phyloP scores from a whole-genome alignment of 2,888 invertebrate species.

The Mesorhabditis sp. region DNA sequence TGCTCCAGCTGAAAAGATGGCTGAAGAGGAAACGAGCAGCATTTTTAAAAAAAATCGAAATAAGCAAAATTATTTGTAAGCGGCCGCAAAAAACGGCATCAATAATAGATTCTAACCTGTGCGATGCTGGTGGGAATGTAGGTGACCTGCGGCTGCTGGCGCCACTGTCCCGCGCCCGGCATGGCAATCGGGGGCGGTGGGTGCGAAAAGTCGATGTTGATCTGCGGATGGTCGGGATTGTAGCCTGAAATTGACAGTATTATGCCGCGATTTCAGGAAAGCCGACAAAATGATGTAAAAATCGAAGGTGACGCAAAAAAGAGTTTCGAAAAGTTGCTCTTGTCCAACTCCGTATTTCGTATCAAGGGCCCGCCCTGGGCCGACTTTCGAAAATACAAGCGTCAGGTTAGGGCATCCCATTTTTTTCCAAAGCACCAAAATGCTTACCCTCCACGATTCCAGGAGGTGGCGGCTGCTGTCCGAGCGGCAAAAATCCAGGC shows the following conservation, averaged over 20 bases:
- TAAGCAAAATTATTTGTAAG: too few species aligned
- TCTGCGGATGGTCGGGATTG: constrained; percentile 23
- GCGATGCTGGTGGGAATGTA: not conserved
- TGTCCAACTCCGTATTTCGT: constrained; percentile 32
- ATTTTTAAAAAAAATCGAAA: not conserved
- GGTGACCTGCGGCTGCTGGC: not conserved
- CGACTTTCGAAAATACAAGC: constrained; percentile 5
- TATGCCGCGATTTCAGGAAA: too few species aligned
- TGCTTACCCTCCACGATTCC: constrained; percentile 16
- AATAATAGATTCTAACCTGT: too few species aligned
- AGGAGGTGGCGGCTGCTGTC: constrained; percentile 31
- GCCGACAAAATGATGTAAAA: too few species aligned
- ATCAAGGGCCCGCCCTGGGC: constrained; percentile 28
- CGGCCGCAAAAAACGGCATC: too few species aligned
- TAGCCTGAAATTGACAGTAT: not conserved
- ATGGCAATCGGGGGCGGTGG: constrained; percentile 52
- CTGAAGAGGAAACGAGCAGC: not conserved
- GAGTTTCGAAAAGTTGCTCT: too few species aligned
- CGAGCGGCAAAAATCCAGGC: constrained; percentile 32
- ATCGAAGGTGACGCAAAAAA: too few species aligned
- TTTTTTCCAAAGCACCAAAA: not conserved
- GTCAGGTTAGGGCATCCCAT: not conserved
- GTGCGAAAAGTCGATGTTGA: constrained; percentile 37
- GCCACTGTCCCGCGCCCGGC: constrained; percentile 17
- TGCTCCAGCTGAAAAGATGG: not conserved